Percentiles rank a stretch among this genome's conserved stretches.
These are phyloP conservation scores for Phataginus tetradactyla DNA, from an alignment of 2,797 vertebrate species.

Conservation along the genomic window DNA sequence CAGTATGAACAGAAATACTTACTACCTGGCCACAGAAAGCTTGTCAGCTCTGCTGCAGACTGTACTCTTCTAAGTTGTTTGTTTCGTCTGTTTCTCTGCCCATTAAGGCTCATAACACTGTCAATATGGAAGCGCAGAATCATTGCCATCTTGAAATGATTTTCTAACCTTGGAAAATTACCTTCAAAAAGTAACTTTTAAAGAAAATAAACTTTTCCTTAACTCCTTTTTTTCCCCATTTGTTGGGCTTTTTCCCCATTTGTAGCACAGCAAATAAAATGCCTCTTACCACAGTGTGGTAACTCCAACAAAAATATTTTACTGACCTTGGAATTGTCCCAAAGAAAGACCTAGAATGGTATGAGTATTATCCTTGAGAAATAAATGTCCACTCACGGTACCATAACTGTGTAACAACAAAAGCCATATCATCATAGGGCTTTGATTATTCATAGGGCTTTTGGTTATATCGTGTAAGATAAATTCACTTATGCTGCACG, in stretches of 20 bases:
- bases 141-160: not conserved
- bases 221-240: not conserved
- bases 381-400: not conserved
- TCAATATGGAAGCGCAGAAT: not conserved
- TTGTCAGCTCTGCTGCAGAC: not conserved
- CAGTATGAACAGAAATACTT: not conserved
- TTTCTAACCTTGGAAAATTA: not conserved
- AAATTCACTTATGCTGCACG: not conserved
- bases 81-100: not conserved
- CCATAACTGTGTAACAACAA: not conserved
- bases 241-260: not conserved
- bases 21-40: not conserved
- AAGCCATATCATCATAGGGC: not conserved
- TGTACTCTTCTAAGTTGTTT: not conserved
- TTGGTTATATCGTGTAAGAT: not conserved
- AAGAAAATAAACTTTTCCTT: not conserved
- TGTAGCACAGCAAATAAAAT: not conserved
- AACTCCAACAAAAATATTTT: not conserved
- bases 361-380: not conserved
- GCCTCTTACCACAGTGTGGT: not conserved
- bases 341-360: not conserved
- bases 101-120: not conserved
- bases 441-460: not conserved
- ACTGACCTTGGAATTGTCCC: not conserved
- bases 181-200: not conserved